These are phyloP conservation scores for Orthonychiurus folsomi DNA, from an alignment of 2,888 invertebrate genomes.

Conservation along the genomic window DNA sequence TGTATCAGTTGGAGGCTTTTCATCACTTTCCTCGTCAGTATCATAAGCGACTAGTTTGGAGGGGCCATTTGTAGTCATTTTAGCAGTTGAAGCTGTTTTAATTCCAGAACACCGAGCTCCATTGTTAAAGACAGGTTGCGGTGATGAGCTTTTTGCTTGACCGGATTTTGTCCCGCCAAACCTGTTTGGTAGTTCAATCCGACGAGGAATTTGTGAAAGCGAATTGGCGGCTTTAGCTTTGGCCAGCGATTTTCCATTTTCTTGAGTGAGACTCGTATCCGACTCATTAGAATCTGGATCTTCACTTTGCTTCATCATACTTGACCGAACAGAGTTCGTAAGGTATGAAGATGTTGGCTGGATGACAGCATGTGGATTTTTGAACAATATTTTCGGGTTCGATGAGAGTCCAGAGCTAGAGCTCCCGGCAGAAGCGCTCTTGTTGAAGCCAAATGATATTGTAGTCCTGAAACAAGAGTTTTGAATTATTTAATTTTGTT, in stretches of 20 bases:
- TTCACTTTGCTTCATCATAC: no score
- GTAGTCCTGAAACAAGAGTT: not conserved
- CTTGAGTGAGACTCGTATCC: no score
- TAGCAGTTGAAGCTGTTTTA: not conserved
- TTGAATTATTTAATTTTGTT: not conserved
- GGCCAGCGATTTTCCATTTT: no score
- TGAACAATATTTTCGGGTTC: not conserved
- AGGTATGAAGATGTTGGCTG: not conserved
- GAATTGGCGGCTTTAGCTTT: not conserved
- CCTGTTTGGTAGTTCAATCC: no score
- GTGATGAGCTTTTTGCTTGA: no score
- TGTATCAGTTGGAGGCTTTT: not conserved
- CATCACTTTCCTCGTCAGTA: constrained; percentile 6
- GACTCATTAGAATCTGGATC: no score
- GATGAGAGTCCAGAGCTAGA: not conserved
- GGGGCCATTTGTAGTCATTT: not conserved
- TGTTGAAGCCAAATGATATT: not conserved
- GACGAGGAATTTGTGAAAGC: no score
- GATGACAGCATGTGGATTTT: constrained; percentile 3
- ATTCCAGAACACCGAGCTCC: not conserved
- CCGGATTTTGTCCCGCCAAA: no score
- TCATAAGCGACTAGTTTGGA: constrained; percentile 7
- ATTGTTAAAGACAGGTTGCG: not conserved
- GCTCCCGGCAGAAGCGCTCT: not conserved
- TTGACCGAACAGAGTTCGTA: not conserved